Evolutionary conservation across 2,113 vertebrate species (phyloP).

Genomic region (Alligator mississippiensis): DNA sequence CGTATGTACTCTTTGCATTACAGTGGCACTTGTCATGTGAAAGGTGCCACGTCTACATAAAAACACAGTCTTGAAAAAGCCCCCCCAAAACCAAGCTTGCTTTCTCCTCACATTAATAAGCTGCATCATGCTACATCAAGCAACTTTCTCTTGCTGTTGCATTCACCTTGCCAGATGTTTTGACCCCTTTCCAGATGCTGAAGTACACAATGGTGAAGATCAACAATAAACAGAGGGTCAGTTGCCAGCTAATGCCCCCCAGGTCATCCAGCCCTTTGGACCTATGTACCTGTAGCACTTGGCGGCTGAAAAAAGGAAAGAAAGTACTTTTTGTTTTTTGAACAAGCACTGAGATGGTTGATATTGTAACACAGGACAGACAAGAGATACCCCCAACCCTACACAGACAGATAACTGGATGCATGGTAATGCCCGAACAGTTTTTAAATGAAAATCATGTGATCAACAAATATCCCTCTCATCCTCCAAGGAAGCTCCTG

Average conservation of each 20-base stretch:
- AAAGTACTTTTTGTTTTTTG: not conserved
- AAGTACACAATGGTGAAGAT: constrained; percentile 97
- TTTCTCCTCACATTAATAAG: not conserved
- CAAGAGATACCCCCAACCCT: not conserved
- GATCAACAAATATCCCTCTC: not conserved
- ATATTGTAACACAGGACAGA: not conserved
- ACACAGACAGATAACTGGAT: not conserved
- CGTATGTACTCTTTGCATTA: accelerated
- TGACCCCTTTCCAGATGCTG: constrained; percentile 99
- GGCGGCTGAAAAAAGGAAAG: constrained; percentile 81
- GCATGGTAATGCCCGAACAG: not conserved
- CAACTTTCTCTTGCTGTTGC: not conserved
- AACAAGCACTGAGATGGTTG: not conserved
- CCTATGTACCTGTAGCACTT: constrained; percentile 92
- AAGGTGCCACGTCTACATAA: not conserved
- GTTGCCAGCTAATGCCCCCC: constrained; percentile 94
- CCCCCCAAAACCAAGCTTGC: not conserved
- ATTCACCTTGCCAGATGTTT: constrained; percentile 96
- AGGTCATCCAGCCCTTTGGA: constrained; percentile 92
- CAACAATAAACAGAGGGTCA: constrained; percentile 92
- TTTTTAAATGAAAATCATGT: not conserved
- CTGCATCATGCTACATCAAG: not conserved
- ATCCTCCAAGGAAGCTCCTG: not conserved
- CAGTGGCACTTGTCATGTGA: not conserved
- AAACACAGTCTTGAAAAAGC: not conserved